These are phyloP conservation scores for Rhinogobio ventralis DNA, from an alignment of 2,797 vertebrate species.

Conservation along the genomic window DNA sequence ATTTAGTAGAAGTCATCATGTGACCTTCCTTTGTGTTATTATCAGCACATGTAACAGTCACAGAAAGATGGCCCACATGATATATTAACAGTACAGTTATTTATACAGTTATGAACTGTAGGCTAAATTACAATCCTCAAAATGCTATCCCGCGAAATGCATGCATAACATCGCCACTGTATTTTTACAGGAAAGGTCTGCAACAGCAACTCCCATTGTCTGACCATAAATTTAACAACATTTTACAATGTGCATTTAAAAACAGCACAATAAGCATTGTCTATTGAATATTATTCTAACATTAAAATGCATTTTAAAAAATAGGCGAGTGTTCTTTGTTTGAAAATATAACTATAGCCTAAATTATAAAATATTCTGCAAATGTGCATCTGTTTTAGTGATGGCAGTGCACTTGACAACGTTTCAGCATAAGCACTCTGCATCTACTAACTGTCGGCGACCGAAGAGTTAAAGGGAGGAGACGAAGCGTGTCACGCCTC, in stretches of 20 bases:
- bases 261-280: neutral
- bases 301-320: neutral
- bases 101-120: neutral
- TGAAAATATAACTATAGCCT: neutral
- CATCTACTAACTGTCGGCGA: conserved; percentile 72
- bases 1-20: conserved; percentile 7
- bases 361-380: neutral
- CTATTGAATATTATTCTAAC: neutral
- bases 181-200: neutral
- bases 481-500: conserved; percentile 95
- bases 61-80: neutral
- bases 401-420: conserved; percentile 3
- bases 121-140: neutral
- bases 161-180: neutral
- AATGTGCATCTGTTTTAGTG: conserved; percentile 29
- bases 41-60: neutral
- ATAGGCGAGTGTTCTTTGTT: neutral
- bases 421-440: conserved; percentile 25
- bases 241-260: neutral
- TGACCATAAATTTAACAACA: neutral
- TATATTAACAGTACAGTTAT: too few relatives aligned
- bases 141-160: neutral
- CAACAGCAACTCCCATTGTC: neutral
- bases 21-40: conserved; percentile 22
- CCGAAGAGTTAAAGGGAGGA: conserved; percentile 97